Conservation (phyloP, 2,888 invertebrate genomes). For the Polydrusus tereticollis region DNA sequence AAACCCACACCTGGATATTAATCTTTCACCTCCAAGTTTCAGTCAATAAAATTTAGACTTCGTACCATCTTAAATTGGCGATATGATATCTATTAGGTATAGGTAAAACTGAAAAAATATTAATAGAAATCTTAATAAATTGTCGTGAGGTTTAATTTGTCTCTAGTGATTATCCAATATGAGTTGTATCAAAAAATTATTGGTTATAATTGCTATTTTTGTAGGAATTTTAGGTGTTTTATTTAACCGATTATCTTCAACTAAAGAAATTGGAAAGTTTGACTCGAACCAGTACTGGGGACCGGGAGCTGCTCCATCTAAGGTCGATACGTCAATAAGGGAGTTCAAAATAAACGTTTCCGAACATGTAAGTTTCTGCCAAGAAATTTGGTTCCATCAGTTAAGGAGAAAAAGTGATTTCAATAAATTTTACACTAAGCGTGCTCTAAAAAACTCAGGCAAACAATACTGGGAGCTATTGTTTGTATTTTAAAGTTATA, state of each 20-base stretch:
- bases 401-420: neutral
- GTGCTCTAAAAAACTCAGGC: neutral
- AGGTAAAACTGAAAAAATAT: no score
- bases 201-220: neutral
- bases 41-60: no score
- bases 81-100: no score
- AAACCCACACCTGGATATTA: no score
- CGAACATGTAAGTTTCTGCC: slow-evolving; percentile 20
- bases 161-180: no score
- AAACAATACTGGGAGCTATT: no score
- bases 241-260: neutral
- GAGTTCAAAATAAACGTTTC: slow-evolving; percentile 33
- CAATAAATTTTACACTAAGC: neutral
- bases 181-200: neutral
- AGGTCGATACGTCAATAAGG: slow-evolving; percentile 28
- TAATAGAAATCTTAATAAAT: no score
- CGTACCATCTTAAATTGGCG: no score
- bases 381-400: neutral
- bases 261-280: slow-evolving; percentile 21
- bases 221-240: slow-evolving; percentile 22
- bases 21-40: no score
- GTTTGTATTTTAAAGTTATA: no score
- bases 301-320: slow-evolving; percentile 28
- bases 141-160: no score
- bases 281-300: slow-evolving; percentile 38